Base-by-base conservation (phyloP, 2,797 vertebrate species). In the Psittacula derbiana region DNA sequence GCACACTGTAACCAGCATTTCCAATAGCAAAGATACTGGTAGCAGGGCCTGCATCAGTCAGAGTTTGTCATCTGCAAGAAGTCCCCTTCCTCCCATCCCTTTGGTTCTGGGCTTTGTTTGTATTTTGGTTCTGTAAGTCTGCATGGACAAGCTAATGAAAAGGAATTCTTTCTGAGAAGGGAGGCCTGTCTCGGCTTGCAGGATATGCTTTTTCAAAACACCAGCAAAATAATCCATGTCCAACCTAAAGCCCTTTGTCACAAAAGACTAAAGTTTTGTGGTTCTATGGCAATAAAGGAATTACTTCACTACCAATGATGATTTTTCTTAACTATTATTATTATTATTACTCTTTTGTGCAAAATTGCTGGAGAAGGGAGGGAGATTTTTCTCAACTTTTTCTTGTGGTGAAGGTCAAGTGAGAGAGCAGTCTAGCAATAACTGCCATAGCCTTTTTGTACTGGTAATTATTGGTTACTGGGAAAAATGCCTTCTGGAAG, bases 1-100 rank as follows among this genome's bases (percentile, higher is more conserved):
- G 41, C n/a, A 9, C 0, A 0, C 0, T 1, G 41, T 5, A 16
- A 31, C 38, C 52, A 16, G 43, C 1, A 0, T 4, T 66, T n/a
- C 65, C 57, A 31, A 0, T 1, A 44, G 43, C 16, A 19, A 15
- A 28, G 70, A 4, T 7, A 16, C 25, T 8, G 40, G 11, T 8
- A 40, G 36, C 66, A 49, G 65, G n/a, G 7, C 3, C 55, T 55
- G 47, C 1, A 1, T 2, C n/a, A 21, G 43, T 43, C 43, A 25
- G 19, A 33, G 30, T 46, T 67, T 64, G 60, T 49, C 28, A n/a
- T 15, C 44, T 41, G 62, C 27, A 67, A 78, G 43, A n/a, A 60
- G 4, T 14, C 16, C 16, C 18, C 16, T 27, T 55, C 49, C n/a
- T 67, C 23, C 23, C 5, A 1, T 8, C 28, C 31, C 8, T 15